Evolutionary conservation across 2,888 invertebrate genomes (phyloP).

Genomic region (Drosophila siamana): DNA sequence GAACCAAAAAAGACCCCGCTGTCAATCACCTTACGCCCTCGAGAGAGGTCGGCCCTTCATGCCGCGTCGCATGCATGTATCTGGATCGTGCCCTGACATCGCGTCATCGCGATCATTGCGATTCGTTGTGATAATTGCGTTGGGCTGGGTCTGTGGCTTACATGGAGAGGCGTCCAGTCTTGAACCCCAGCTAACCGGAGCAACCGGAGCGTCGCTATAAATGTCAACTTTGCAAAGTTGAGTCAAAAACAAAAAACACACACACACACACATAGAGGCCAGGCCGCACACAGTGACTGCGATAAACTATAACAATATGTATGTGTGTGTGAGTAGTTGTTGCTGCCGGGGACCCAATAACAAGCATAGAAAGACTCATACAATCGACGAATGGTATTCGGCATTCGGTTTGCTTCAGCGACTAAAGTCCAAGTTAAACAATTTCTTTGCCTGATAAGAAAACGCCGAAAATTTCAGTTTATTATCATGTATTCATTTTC

Average conservation of each 20-base stretch:
- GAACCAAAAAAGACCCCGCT: conserved; percentile 14
- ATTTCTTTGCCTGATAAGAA: conserved; percentile 60
- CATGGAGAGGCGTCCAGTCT: conserved; percentile 21
- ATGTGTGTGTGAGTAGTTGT: background rate
- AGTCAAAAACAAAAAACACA: background rate
- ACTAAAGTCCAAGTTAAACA: conserved; percentile 65
- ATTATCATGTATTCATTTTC: conserved; percentile 44
- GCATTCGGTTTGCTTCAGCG: conserved; percentile 23
- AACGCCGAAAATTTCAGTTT: conserved; percentile 55
- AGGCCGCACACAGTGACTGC: conserved; percentile 39
- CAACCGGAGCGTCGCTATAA: conserved; percentile 17
- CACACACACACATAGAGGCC: too few relatives aligned
- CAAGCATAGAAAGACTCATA: conserved; percentile 14
- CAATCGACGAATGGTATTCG: conserved; percentile 1
- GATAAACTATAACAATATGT: conserved; percentile 19
- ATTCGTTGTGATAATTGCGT: conserved; percentile 23
- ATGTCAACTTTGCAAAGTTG: conserved; percentile 19
- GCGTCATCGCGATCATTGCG: conserved; percentile 19
- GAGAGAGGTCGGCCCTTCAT: conserved; percentile 27
- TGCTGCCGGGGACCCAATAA: conserved; percentile 4
- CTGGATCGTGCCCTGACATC: conserved; percentile 8
- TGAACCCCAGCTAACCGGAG: conserved; percentile 40
- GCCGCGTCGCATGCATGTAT: conserved; percentile 25
- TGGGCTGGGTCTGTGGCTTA: conserved; percentile 7
- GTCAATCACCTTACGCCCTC: conserved; percentile 62